Percentiles rank a stretch among this genome's conserved stretches.
phyloP scores from a whole-genome alignment of 2,797 vertebrate genomes.

The Vipera latastei region DNA sequence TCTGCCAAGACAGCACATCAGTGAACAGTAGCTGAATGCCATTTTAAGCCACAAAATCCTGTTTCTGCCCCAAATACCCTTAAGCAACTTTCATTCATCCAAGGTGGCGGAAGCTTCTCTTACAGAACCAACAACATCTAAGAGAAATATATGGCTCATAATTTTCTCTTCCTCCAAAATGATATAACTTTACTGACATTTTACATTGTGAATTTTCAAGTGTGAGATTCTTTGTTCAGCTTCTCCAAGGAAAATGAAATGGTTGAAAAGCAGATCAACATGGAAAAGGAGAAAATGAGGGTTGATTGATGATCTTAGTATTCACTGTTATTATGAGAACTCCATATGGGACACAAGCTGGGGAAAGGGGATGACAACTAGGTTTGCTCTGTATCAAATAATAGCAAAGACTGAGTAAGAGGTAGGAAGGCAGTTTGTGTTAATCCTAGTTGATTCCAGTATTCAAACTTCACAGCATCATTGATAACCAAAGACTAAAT shows the following conservation, averaged over 20 bases:
- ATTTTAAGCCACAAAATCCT: slow-evolving; percentile 16
- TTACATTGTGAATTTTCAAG: neutral
- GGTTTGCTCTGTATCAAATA: neutral
- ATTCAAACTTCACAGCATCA: neutral
- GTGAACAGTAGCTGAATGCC: slow-evolving; percentile 57
- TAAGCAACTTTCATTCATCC: neutral
- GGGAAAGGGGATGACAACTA: neutral
- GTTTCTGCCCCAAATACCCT: neutral
- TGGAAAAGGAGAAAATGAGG: neutral
- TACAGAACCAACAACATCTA: neutral
- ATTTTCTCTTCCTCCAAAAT: neutral
- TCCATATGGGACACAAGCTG: neutral
- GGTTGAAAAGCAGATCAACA: neutral
- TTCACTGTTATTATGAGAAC: neutral
- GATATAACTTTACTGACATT: neutral
- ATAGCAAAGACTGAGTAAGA: neutral
- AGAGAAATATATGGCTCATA: neutral
- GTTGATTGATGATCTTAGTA: neutral
- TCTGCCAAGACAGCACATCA: slow-evolving; percentile 39
- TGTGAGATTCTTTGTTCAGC: neutral
- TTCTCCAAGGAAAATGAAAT: neutral
- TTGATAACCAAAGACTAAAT: neutral
- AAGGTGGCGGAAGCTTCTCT: slow-evolving; percentile 13
- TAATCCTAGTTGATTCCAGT: neutral
- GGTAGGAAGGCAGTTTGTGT: neutral